These are phyloP conservation scores for Anabacerthia variegaticeps DNA, from an alignment of 2,797 vertebrate species.

Conservation along the genomic window DNA sequence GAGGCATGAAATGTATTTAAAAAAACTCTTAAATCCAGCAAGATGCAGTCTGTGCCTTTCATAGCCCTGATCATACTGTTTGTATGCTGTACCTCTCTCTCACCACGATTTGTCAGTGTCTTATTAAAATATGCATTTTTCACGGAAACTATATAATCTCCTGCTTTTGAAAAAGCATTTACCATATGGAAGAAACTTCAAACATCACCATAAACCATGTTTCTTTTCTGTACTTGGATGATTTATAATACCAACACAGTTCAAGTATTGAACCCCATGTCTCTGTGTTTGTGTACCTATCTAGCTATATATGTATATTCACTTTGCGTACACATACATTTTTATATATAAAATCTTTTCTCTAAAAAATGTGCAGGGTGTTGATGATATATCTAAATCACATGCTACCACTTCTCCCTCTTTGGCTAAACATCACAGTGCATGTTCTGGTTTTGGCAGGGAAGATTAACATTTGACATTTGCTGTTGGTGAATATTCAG, in stretches of 20 bases:
- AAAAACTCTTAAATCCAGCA: background rate
- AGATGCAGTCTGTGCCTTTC: constrained; percentile 1
- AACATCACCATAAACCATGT: background rate
- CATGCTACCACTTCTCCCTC: background rate
- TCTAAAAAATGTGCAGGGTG: background rate
- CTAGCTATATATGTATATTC: background rate
- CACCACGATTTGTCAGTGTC: background rate
- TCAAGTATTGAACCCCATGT: background rate
- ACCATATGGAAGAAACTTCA: background rate
- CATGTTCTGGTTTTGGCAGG: background rate
- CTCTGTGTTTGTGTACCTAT: background rate
- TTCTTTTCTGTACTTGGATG: constrained; percentile 2
- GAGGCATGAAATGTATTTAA: constrained; percentile 33
- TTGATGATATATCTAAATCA: background rate
- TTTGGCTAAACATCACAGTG: background rate
- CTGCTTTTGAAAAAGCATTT: constrained; percentile 1
- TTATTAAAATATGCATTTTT: constrained; percentile 13
- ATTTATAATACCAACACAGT: constrained; percentile 21
- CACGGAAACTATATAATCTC: background rate
- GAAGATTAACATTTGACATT: background rate
- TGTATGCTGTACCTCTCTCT: background rate
- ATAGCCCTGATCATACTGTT: background rate
- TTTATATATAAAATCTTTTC: background rate
- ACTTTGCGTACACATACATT: background rate
- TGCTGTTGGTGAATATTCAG: background rate